Evolutionary conservation across 2,113 vertebrate species (phyloP).

Genomic region (Clinocottus analis): DNA sequence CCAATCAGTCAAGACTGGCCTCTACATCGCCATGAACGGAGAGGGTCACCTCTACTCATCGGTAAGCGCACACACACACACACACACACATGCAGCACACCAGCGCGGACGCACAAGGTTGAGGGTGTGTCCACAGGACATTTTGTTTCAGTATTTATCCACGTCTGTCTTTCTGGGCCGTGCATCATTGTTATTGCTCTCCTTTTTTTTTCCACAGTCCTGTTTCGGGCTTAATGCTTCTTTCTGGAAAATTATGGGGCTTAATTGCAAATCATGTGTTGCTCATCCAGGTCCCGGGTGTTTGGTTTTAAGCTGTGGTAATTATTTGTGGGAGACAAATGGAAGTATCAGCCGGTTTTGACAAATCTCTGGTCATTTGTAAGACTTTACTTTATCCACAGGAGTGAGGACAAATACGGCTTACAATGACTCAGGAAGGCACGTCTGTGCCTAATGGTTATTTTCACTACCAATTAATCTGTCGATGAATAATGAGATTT

Average conservation of each 20-base stretch:
- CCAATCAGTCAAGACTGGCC: constrained; percentile 95
- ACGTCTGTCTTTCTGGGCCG: background rate
- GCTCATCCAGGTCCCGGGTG: constrained; percentile 1
- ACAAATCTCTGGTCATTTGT: constrained; percentile 12
- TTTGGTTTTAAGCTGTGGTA: constrained; percentile 8
- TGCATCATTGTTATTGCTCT: constrained; percentile 1
- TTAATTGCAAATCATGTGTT: background rate
- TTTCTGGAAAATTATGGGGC: background rate
- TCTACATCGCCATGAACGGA: constrained; percentile 97
- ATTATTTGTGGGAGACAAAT: constrained; percentile 16
- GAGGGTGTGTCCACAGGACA: background rate
- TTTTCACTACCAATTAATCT: background rate
- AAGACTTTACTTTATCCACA: constrained; percentile 7
- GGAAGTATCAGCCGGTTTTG: constrained; percentile 16
- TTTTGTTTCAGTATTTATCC: background rate
- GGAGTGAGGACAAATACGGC: background rate
- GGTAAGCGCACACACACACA: constrained; percentile 82
- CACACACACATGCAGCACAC: background rate
- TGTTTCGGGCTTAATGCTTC: background rate
- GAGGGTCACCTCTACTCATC: constrained; percentile 98
- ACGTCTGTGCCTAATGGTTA: background rate
- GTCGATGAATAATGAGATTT: background rate
- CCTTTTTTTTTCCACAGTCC: background rate
- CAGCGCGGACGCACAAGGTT: background rate
- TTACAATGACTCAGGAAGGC: background rate